A percentile compares a stretch with the other conserved stretches of the same genome.
These are phyloP conservation scores for Varecia variegata DNA, from an alignment of 2,797 vertebrate genomes.

Conservation along the genomic window DNA sequence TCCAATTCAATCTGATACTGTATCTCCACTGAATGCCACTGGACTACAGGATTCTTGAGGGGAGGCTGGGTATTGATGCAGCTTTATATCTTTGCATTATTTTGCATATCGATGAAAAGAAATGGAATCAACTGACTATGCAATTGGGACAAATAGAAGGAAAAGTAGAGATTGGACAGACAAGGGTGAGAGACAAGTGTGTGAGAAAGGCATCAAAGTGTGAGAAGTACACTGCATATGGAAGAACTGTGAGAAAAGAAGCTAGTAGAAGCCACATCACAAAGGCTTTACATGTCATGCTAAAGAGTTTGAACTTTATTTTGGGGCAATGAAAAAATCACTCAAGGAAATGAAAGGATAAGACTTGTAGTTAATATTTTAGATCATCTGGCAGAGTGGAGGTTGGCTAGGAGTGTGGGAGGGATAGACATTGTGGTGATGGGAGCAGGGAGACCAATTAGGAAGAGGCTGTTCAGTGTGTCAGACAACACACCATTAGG, in stretches of 20 bases:
- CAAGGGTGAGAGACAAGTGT: neutral
- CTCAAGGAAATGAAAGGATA: conserved; percentile 20
- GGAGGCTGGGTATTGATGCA: neutral
- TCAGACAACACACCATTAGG: neutral
- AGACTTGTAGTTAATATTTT: neutral
- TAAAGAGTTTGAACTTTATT: neutral
- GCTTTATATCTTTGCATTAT: neutral
- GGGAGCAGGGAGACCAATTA: neutral
- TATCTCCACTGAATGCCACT: neutral
- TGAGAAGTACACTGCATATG: rapidly evolving
- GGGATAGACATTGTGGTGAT: neutral
- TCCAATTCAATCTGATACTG: neutral
- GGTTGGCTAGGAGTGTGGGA: neutral
- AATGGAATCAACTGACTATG: neutral
- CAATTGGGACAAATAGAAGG: neutral
- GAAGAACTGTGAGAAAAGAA: neutral
- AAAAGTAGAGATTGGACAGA: neutral
- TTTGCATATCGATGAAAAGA: neutral
- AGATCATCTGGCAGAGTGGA: neutral
- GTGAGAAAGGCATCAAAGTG: neutral
- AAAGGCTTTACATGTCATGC: no score
- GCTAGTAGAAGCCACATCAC: neutral
- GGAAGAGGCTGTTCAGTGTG: neutral
- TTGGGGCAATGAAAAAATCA: neutral
- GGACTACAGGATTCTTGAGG: neutral